Base-by-base conservation (phyloP, 2,797 vertebrate species). In the Pogoniulus pusillus region DNA sequence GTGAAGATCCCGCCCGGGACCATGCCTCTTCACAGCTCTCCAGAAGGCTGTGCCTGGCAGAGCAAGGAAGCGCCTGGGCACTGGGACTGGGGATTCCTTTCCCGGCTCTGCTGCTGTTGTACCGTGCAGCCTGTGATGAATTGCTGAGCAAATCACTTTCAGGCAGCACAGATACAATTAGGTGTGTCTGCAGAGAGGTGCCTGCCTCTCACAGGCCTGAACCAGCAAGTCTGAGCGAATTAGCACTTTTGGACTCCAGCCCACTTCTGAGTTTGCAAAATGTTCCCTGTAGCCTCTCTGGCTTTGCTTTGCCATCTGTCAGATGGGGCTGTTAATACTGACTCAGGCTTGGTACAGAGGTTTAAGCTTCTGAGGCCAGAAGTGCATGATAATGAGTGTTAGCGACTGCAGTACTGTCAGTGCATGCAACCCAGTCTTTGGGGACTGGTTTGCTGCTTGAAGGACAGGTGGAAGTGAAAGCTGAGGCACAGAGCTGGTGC, bases 291-390 rank as follows among this genome's bases (percentile, higher is more conserved):
- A 78, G 72, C 69, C 72, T 93, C 60, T 91, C 65, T 93, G 82
- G 62, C 85, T 88, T 84, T n/a, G 53, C 85, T 94, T 93, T 34
- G 30, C 89, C 93, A 91, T 96, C 94, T 95, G 92, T 92, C 90
- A 95, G 45, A 91, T 70, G 57, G 65, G 62, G 77, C 73, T 89
- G 64, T 72, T 93, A 92, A 78, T 91, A 91, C 87, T 65, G 74
- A 82, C 41, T 93, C 87, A 74, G 85, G 70, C 69, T 73, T 83
- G 89, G 82, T 57, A 77, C 68, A 72, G 66, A 62, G 53, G 91
- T 91, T 73, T 82, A 87, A 90, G 85, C 64, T 92, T 91, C 83
- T 82, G 60, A 84, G 75, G 65, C 58, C 85, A 34, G n/a, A 93
- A 93, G 45, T 83, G 83, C n/a, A 39, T 66, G 77, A 58, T 86